phyloP scores from a whole-genome alignment of 2,113 vertebrate genomes.

The Cisticola juncidis region DNA sequence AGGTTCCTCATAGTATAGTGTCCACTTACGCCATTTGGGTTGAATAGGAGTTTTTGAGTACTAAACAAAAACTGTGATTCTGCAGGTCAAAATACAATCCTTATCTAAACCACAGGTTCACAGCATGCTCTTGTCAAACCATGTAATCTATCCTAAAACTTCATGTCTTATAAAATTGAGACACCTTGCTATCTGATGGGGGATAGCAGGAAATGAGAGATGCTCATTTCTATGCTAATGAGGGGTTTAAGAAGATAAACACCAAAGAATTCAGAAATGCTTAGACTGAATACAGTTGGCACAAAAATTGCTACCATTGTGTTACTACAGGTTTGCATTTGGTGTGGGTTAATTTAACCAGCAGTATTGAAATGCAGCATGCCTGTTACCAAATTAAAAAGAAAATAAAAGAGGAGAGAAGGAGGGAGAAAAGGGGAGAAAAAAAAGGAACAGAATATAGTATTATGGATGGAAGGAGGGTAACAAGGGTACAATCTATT shows the following conservation, averaged over 20 bases:
- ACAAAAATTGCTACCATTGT: background rate
- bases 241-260: background rate
- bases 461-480: conserved; percentile 9
- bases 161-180: conserved; percentile 1
- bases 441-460: background rate
- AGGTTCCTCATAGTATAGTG: accelerated
- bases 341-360: background rate
- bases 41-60: background rate
- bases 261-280: background rate
- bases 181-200: background rate
- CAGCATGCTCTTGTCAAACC: background rate
- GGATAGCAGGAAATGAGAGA: background rate
- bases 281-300: background rate
- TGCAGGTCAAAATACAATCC: background rate
- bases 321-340: background rate
- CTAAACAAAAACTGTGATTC: background rate
- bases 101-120: background rate
- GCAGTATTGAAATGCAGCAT: background rate
- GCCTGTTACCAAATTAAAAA: background rate
- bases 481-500: conserved; percentile 46
- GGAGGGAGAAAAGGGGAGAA: too few relatives aligned
- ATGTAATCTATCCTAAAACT: conserved; percentile 15
- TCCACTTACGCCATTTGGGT: background rate
- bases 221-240: conserved; percentile 44
- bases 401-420: background rate